Evolutionary conservation across 1,140 invertebrate genomes (phyloP), one percentile per base, ranked within the genome.

Genomic region (Chrysomallon squamiferum): DNA sequence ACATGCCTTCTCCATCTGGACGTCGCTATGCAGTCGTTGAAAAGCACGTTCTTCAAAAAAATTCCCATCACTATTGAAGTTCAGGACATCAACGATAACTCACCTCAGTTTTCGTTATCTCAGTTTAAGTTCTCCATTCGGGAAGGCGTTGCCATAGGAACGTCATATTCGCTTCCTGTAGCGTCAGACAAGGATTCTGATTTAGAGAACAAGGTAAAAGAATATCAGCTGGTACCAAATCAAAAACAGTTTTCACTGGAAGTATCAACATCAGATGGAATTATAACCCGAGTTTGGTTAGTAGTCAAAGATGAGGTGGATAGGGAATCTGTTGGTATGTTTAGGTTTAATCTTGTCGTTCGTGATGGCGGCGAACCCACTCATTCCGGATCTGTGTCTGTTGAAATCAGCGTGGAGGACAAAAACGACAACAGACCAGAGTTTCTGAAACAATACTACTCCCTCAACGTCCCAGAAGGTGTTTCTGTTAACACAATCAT

Each of bases 401-500:
- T 99, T 0, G 90, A 93, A 0, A 90, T 98, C 0, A 92, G 90
- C 2, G 90, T 98, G 0, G 93, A 95, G 76, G 96, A 98, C 84
- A 90, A 95, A 0, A 98, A 98, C 82, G 96, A 98, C 81, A 97
- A 98, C 84, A 92, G 95, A 85, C 96, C 96, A 0, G 88, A 90
- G 5, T 80, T 80, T 54, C 45, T 38, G 9, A 78, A 86, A 45
- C 59, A 75, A 6, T 27, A 20, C 50, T 54, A 54, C 13, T 54
- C 32, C 41, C 92, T 94, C 76, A 89, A 92, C 75, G 74, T 97
- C 0, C 92, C 90, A 66, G 95, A 97, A 87, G 89, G 90, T 62
- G 87, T 89, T 0, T 82, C 88, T 29, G 88, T 92, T 13, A 92
- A 91, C 1, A 88, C 88, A 15, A 89, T 88, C 0, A 86, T 97